Conservation (phyloP, 2,113 vertebrate genomes). For the Poeciliopsis turrubarensis region DNA sequence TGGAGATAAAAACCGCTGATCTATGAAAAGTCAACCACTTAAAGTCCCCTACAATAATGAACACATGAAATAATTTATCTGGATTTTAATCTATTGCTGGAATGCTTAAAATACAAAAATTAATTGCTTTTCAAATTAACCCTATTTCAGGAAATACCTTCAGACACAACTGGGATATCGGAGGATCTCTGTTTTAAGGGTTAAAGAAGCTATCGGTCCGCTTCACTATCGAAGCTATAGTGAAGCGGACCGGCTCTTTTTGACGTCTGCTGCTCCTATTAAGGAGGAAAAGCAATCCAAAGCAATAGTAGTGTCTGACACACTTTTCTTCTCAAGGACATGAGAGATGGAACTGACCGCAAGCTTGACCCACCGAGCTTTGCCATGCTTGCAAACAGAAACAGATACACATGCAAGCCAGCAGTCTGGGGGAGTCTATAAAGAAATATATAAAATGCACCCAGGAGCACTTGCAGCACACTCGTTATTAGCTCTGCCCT, state of each 20-base stretch:
- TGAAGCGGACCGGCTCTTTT: constrained; percentile 53
- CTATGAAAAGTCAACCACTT: constrained; percentile 1
- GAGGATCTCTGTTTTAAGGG: constrained; percentile 27
- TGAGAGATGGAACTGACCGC: constrained; percentile 54
- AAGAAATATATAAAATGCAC: constrained; percentile 21
- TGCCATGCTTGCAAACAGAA: constrained; percentile 26
- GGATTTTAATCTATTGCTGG: constrained; percentile 16
- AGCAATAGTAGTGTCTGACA: constrained; percentile 60
- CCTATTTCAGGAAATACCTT: constrained; percentile 20
- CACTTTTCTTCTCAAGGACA: constrained; percentile 58
- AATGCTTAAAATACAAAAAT: background rate
- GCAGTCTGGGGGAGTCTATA: background rate
- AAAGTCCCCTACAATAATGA: background rate
- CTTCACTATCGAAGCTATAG: too few species aligned
- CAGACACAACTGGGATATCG: background rate
- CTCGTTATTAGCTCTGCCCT: constrained; percentile 37
- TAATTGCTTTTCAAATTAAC: constrained; percentile 14
- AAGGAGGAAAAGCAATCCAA: constrained; percentile 45
- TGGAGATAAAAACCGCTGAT: constrained; percentile 1
- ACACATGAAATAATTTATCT: constrained; percentile 2
- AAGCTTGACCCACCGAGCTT: constrained; percentile 39
- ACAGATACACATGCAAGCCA: background rate
- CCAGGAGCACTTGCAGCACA: constrained; percentile 4
- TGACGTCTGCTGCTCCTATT: constrained; percentile 42
- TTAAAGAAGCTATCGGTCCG: constrained; percentile 48